Evolutionary conservation across 2,797 vertebrate genomes (phyloP), one percentile per base, ranked within the genome.

Genomic region (Calcarius lapponicus): DNA sequence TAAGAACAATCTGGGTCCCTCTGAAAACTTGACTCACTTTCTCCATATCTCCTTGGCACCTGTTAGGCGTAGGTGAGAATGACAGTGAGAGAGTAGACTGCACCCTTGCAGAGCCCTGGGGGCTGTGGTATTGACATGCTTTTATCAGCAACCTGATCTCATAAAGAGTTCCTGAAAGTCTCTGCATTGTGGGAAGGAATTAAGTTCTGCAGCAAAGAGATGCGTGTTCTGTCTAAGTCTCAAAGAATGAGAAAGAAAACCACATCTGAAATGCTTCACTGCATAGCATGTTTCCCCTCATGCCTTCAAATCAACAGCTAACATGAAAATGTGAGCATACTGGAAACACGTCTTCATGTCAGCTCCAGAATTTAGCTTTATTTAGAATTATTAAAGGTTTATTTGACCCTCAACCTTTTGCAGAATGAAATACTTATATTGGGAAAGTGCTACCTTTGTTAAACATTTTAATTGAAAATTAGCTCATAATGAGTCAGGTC

Each of bases 141-240:
- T 81, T 94, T 92, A 92, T 93, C 94, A 87, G 22, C 60, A 94
- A 80, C 47, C 6, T 61, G 38, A 69, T 92, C 94, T 91, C 19
- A 5, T 86, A 45, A 90, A 78, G 89, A 71, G 91, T 80, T 94
- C 91, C 87, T 96, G 81, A 78, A 96, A 91, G 81, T 88, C 64
- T 88, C 66, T 94, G 34, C 71, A 24, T 61, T 86, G 43, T n/a
- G 45, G 54, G 75, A 83, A 89, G 69, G 84, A 78, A 80, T 73
- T 53, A 61, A 89, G 4, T 47, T 89, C 65, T 91, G n/a, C 50
- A 80, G 58, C 81, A 90, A 21, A 88, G 57, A 79, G 47, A n/a
- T 45, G 43, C 0, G 0, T 71, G 54, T 50, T 88, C 42, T 66
- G 21, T 21, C 19, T 74, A 83, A 89, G 19, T 71, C 45, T 78